Conservation (phyloP, 2,113 vertebrate species). For the Spermophilus dauricus region DNA sequence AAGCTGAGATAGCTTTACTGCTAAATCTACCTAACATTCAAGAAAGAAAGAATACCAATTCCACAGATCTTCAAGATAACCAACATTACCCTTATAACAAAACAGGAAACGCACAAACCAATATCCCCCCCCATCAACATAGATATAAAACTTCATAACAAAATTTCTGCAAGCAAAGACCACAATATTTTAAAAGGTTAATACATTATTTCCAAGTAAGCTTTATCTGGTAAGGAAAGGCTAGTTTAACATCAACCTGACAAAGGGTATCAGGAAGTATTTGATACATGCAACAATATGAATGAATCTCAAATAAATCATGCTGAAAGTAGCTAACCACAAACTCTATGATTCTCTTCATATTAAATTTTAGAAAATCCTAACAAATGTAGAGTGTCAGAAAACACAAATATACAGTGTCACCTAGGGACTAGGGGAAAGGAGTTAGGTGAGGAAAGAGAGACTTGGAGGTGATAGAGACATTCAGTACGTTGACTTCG, state of each 20-base stretch:
- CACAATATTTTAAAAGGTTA: background rate
- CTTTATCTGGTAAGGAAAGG: background rate
- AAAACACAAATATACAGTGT: background rate
- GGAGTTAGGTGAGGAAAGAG: background rate
- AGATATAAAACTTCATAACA: background rate
- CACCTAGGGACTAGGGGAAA: background rate
- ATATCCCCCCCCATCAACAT: background rate
- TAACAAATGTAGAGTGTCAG: background rate
- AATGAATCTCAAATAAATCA: background rate
- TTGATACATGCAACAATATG: background rate
- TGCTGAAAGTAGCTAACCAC: background rate
- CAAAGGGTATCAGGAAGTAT: background rate
- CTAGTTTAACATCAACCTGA: background rate
- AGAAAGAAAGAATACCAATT: background rate
- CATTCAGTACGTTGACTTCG: background rate
- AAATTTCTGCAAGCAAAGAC: slow-evolving; percentile 22
- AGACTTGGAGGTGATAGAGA: background rate
- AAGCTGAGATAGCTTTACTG: background rate
- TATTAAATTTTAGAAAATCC: background rate
- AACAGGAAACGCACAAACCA: background rate
- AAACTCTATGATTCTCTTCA: background rate
- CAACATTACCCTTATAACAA: background rate
- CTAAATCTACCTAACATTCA: background rate
- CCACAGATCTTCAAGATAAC: background rate
- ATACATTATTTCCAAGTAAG: background rate